Base-by-base conservation (phyloP, 2,888 invertebrate species). In the Hartigia nigra region DNA sequence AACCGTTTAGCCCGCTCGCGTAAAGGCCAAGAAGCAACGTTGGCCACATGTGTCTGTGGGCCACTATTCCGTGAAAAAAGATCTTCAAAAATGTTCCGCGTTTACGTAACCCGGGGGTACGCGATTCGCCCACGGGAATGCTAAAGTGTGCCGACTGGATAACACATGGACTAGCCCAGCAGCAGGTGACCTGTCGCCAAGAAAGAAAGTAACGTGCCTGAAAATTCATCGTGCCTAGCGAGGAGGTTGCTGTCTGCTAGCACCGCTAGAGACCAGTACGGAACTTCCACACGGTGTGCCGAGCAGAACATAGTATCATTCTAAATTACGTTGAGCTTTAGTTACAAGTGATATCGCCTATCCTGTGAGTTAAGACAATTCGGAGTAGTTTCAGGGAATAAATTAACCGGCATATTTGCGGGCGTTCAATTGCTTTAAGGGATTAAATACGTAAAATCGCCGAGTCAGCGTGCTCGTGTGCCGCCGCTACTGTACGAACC, bases 21-120 rank as follows among this genome's bases (percentile, higher is more conserved):
- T 83, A 86, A 83, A 85, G 86, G 86, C 86, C 84, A 84, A 81
- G 86, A 86, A 85, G 78, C 85, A 88, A 83, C 87, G 86, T 87
- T 85, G 87, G 87, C 88, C 88, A 89, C 90, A 90, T 89, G 90
- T 89, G 86, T 88, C 82, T 81, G 84, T 81, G 74, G 83, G 80
- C 81, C 79, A 84, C 82, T 86, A 84, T 86, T 80, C 81, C 81
- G 81, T 84, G 81, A 81, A 82, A 86, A 76, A 86, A 84, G 84
- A 80, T 86, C 77, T 75, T 81, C 83, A 84, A 87, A 88, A 87
- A 90, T 90, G 90, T 82, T 76, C 83, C 84, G 86, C 86, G 87
- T 88, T 90, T 90, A 90, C 89, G 89, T 90, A 90, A 90, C 87
- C 81, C 82, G 86, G 82, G 85, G 84, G 83, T 84, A 83, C 84